Evolutionary conservation across 2,113 vertebrate species (phyloP).

Genomic region (Lasiurus borealis): DNA sequence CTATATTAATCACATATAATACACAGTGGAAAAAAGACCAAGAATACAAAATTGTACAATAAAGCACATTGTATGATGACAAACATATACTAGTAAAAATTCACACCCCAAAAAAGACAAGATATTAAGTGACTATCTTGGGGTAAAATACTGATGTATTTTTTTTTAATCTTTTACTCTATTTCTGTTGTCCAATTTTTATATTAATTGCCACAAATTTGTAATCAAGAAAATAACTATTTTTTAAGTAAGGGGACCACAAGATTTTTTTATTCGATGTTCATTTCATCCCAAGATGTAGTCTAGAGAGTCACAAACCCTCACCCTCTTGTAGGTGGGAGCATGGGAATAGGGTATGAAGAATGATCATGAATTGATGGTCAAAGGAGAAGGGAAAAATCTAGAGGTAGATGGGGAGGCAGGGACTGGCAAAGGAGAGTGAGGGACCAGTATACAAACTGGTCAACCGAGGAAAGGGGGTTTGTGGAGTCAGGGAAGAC

Average conservation of each 20-base stretch:
- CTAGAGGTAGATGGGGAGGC: constrained; percentile 45
- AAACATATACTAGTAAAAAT: neutral
- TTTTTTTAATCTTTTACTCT: neutral
- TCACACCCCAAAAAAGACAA: constrained; percentile 38
- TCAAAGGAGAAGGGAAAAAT: neutral
- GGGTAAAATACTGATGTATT: neutral
- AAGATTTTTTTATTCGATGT: neutral
- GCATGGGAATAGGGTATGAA: neutral
- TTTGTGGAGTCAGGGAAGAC: constrained; percentile 83
- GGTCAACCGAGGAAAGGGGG: constrained; percentile 75
- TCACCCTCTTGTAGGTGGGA: constrained; percentile 12
- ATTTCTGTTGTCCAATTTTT: constrained; percentile 21
- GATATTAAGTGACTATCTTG: constrained; percentile 7
- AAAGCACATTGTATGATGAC: neutral
- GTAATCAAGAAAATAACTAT: neutral
- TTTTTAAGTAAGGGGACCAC: neutral
- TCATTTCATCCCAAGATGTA: neutral
- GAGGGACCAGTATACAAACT: constrained; percentile 67
- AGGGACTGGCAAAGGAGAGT: constrained; percentile 57
- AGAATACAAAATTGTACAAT: constrained; percentile 8
- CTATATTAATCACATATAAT: neutral
- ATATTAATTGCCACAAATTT: neutral
- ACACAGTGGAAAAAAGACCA: neutral
- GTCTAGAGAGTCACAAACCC: neutral
- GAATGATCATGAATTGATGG: constrained; percentile 46